Base-by-base conservation (phyloP, 2,113 vertebrate genomes). In the Channa maculata region DNA sequence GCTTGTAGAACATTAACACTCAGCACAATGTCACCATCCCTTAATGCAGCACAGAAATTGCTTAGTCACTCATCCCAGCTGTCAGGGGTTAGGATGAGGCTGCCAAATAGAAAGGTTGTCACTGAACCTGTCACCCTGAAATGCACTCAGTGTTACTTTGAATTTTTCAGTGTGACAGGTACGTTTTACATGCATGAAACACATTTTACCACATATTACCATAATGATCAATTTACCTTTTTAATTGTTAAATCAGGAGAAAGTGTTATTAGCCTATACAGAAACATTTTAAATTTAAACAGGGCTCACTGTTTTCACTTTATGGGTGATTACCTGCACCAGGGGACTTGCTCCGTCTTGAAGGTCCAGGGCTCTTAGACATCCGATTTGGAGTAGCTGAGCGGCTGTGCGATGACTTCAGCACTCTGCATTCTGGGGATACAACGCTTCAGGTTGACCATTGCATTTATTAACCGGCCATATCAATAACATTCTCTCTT, bases 331-430 rank as follows among this genome's bases (percentile, higher is more conserved):
- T 92, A 99, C 98, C 96, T 95, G 96, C 93, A 71, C 94, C 93
- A 12, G 98, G 97, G 34, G 98, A 99, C 78, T 97, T 99, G 95
- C 95, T 97, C 85, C 97, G 95, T 3, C 96, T 94, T 2, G 95
- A 93, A 24, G 84, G 79, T 63, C 94, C 95, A 0, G 97, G 97
- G 82, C 97, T 99, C 89, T 96, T 98, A 58, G 46, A n/a, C 0
- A 88, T 94, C 43, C 95, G 94, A 61, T 85, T 84, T 2, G 93
- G 73, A 54, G 93, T 94, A 62, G 93, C 85, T 61, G 95, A 93
- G 52, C 96, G 95, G 34, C 88, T 91, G 75, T 96, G 95, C 0
- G 96, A 95, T 0, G 96, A 93, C 92, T 98, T 99, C 83, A 98
- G 92, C 65, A 96, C 96, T 49, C 94, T 95, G 64, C 97, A 99